Evolutionary conservation across 1,140 invertebrate species (phyloP).

Genomic region (Lordiphosa stackelbergi): DNA sequence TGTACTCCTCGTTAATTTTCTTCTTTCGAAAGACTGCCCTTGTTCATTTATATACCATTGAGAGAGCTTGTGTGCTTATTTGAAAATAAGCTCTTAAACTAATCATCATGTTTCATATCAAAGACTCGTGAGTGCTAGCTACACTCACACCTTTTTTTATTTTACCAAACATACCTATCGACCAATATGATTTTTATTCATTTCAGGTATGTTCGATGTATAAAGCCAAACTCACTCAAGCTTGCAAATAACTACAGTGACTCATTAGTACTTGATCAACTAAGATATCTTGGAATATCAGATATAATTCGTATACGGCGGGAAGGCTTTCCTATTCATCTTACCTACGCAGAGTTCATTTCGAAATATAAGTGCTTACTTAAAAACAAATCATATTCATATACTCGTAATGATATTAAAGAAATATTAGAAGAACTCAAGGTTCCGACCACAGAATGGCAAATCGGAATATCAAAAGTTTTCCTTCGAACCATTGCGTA

Average conservation of each 20-base stretch:
- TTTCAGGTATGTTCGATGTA: conserved; percentile 92
- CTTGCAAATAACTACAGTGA: conserved; percentile 90
- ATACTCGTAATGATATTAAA: conserved; percentile 38
- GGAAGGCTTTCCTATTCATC: conserved; percentile 95
- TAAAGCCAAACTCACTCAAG: conserved; percentile 95
- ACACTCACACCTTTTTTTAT: too few species aligned
- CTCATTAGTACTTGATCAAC: conserved; percentile 90
- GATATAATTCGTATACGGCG: conserved; percentile 96
- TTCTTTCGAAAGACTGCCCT: too few species aligned
- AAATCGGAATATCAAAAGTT: conserved; percentile 93
- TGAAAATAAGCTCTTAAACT: too few species aligned
- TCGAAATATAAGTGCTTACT: conserved; percentile 78
- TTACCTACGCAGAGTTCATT: conserved; percentile 88
- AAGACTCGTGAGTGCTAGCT: too few species aligned
- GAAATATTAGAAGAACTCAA: conserved; percentile 80
- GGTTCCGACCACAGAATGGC: conserved; percentile 88
- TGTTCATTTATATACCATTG: too few species aligned
- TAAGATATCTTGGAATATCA: conserved; percentile 96
- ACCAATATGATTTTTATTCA: neutral
- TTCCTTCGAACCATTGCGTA: conserved; percentile 91
- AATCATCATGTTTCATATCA: too few species aligned
- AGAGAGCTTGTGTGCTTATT: too few species aligned
- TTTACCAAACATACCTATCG: too few species aligned
- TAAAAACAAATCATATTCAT: conserved; percentile 37
- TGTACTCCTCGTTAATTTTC: too few species aligned